phyloP scores from a whole-genome alignment of 2,797 vertebrate species.

The Sciaenops ocellatus region DNA sequence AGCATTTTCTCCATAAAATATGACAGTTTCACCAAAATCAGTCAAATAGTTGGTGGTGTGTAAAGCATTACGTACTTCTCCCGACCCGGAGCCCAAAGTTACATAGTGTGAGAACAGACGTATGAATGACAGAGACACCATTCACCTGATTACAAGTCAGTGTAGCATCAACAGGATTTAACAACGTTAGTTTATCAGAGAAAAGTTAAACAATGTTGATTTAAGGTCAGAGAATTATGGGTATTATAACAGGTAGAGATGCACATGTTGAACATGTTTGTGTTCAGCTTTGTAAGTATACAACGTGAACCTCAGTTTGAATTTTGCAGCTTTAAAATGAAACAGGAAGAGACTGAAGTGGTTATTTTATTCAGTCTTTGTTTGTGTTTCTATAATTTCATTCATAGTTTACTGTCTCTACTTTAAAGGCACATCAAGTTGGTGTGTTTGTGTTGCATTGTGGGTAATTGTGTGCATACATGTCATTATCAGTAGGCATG shows the following conservation, averaged over 20 bases:
- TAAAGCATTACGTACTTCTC: too few relatives aligned
- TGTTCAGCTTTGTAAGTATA: neutral
- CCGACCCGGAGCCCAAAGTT: too few relatives aligned
- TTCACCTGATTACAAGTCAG: too few relatives aligned
- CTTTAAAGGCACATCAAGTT: slow-evolving; percentile 23
- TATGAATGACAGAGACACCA: too few relatives aligned
- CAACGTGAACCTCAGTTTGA: neutral
- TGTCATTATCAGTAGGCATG: slow-evolving; percentile 35
- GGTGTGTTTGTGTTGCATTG: slow-evolving; percentile 21
- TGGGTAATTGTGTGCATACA: slow-evolving; percentile 23
- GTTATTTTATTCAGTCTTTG: neutral
- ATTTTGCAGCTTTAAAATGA: slow-evolving; percentile 1
- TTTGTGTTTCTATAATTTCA: slow-evolving; percentile 41
- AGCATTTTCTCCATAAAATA: too few relatives aligned
- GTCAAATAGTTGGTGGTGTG: too few relatives aligned
- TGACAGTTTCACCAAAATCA: too few relatives aligned
- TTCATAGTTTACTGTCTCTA: slow-evolving; percentile 49
- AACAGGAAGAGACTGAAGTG: neutral
- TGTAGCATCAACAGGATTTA: too few relatives aligned
- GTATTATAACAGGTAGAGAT: neutral
- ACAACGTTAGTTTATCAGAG: too few relatives aligned
- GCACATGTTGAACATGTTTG: neutral
- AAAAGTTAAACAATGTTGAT: too few relatives aligned
- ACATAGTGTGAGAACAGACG: too few relatives aligned
- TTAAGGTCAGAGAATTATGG: too few relatives aligned